Evolutionary conservation across 2,797 vertebrate genomes (phyloP).

Genomic region (Typhlichthys eigenmanni): DNA sequence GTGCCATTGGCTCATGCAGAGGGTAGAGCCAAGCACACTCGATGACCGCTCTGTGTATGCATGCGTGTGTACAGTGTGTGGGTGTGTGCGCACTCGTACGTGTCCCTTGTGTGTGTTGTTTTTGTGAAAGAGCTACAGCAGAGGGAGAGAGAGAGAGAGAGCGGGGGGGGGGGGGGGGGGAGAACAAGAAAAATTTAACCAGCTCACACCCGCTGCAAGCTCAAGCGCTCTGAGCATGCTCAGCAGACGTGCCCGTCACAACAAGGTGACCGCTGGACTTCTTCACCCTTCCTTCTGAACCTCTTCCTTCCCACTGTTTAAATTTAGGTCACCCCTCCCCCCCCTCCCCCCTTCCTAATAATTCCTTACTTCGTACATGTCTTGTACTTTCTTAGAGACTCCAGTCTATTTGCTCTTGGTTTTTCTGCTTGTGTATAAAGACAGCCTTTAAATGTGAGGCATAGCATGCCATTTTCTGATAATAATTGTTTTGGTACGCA

Average conservation of each 20-base stretch:
- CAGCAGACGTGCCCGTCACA: constrained; percentile 5
- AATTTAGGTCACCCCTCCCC: not conserved
- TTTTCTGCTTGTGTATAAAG: too few species aligned
- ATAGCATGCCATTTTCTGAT: too few species aligned
- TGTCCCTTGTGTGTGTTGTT: constrained; percentile 37
- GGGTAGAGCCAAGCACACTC: constrained; percentile 4
- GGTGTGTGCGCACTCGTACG: too few species aligned
- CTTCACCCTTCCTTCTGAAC: not conserved
- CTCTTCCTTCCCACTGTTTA: too few species aligned
- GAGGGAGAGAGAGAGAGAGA: not conserved
- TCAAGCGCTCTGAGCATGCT: constrained; percentile 31
- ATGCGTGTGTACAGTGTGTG: not conserved
- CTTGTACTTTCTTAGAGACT: too few species aligned
- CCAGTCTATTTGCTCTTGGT: too few species aligned
- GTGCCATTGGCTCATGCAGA: not conserved
- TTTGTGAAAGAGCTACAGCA: not conserved
- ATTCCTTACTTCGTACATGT: too few species aligned
- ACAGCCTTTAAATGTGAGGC: too few species aligned
- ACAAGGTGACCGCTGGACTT: not conserved
- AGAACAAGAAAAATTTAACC: too few species aligned
- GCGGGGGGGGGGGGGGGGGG: too few species aligned
- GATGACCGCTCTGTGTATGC: not conserved
- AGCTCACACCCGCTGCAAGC: constrained; percentile 25
- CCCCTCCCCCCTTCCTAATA: not conserved
- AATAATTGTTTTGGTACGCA: too few species aligned